Evolutionary conservation across 2,113 vertebrate genomes (phyloP).

Genomic region (Sorex fumeus): DNA sequence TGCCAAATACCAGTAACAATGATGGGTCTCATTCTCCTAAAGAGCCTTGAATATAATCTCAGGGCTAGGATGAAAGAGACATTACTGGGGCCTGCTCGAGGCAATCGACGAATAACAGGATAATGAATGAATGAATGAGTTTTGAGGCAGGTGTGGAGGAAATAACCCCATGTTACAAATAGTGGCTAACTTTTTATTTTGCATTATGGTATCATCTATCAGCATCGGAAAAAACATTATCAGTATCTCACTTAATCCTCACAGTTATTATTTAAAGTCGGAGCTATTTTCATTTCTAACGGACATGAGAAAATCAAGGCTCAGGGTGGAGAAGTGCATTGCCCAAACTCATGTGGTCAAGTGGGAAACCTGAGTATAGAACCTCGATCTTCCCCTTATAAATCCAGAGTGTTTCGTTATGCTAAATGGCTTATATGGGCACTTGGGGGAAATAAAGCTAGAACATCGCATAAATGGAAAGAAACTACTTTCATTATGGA

Average conservation of each 20-base stretch:
- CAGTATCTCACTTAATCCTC: background rate
- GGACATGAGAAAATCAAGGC: constrained; percentile 3
- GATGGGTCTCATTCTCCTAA: too few species aligned
- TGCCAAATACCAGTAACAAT: too few species aligned
- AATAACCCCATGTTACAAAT: background rate
- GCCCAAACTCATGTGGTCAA: constrained; percentile 4
- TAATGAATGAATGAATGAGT: too few species aligned
- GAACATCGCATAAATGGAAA: background rate
- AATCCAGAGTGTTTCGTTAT: constrained; percentile 11
- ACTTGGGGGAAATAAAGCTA: constrained; percentile 36
- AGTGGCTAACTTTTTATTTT: background rate
- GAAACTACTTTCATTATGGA: background rate
- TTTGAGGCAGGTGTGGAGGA: background rate
- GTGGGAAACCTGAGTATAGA: background rate
- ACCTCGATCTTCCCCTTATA: background rate
- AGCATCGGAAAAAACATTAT: background rate
- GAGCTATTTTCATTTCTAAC: background rate
- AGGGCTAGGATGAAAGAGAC: too few species aligned
- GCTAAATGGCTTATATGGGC: background rate
- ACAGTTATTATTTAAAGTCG: background rate
- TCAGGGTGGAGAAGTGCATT: background rate
- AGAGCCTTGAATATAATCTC: too few species aligned
- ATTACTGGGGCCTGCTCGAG: too few species aligned
- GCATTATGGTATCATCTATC: background rate
- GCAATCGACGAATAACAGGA: too few species aligned